These are phyloP conservation scores for Formicarius rufipectus DNA, from an alignment of 2,113 vertebrate species.

Conservation along the genomic window DNA sequence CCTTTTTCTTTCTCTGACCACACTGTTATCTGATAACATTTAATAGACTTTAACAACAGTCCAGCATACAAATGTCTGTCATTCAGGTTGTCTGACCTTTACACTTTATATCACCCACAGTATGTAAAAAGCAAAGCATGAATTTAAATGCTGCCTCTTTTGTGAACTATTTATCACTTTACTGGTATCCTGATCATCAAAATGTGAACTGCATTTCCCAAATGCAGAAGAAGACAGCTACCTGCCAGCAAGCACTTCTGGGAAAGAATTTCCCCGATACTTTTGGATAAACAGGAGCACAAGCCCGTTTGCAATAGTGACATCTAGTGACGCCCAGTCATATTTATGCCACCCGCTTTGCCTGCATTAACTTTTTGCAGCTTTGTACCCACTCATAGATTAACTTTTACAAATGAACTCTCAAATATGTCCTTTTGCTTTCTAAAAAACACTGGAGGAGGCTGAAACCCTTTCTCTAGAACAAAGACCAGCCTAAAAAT, in stretches of 20 bases:
- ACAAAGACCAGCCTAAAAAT: background rate
- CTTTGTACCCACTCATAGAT: background rate
- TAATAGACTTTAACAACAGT: background rate
- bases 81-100: background rate
- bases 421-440: background rate
- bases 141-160: background rate
- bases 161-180: accelerated
- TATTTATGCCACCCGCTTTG: background rate
- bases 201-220: background rate
- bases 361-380: background rate
- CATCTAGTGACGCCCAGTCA: background rate
- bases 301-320: conserved; percentile 6
- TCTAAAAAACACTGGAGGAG: background rate
- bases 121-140: background rate
- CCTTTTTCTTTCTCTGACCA: background rate
- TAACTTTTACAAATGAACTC: background rate
- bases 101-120: background rate
- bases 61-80: accelerated
- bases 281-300: background rate
- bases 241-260: background rate
- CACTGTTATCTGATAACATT: background rate
- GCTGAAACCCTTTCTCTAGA: background rate
- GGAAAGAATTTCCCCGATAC: background rate
- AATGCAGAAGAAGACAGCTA: background rate
- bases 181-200: background rate